A percentile compares a stretch with the other conserved stretches of the same genome.
Evolutionary conservation across 1,140 invertebrate genomes (phyloP).

Genomic region (Arion vulgaris): DNA sequence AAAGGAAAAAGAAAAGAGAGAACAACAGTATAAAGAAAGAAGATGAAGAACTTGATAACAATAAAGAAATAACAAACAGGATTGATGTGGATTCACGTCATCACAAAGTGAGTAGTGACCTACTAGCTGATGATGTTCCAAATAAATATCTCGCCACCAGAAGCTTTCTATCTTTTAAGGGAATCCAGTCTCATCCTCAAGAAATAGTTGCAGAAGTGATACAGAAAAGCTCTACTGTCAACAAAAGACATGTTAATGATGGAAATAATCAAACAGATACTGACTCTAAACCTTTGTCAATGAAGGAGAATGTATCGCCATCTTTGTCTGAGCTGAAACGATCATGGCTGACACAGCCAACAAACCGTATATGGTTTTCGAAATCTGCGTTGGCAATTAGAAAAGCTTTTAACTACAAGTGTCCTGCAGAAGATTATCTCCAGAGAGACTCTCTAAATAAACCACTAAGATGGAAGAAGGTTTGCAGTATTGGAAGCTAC

Average conservation of each 20-base stretch:
- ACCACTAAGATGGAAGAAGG: conserved; percentile 40
- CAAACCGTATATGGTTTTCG: conserved; percentile 20
- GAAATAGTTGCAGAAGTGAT: background rate
- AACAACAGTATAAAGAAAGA: background rate
- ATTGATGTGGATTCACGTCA: background rate
- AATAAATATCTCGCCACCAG: conserved; percentile 22
- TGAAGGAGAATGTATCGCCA: background rate
- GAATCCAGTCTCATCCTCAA: background rate
- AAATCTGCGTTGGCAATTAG: conserved; percentile 17
- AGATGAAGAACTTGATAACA: background rate
- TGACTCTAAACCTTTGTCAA: background rate
- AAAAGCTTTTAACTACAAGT: background rate
- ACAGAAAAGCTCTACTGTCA: background rate
- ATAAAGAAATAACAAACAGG: background rate
- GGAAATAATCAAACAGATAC: background rate
- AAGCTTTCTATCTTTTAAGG: conserved; percentile 23
- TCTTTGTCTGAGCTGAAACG: background rate
- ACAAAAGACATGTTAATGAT: background rate
- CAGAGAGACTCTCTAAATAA: conserved; percentile 11
- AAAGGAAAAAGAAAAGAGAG: background rate
- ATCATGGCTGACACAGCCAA: background rate
- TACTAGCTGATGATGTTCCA: background rate
- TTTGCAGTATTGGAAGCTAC: conserved; percentile 38
- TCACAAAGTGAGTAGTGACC: background rate
- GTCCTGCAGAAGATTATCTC: background rate